Base-by-base conservation (phyloP, 2,888 invertebrate species). In the Nomada hirtipes region DNA sequence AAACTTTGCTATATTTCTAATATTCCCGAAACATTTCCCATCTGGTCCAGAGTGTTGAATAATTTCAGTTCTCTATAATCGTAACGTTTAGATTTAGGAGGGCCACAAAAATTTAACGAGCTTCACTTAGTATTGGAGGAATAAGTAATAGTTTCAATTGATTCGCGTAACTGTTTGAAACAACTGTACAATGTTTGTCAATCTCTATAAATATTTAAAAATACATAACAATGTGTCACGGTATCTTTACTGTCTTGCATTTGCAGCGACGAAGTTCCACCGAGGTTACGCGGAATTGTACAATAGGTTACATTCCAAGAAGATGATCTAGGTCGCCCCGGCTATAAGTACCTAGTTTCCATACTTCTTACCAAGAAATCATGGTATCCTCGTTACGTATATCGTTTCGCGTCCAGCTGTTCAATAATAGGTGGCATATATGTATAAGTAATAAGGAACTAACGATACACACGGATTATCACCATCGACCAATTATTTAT, bases 291-390 rank as follows among this genome's bases (percentile, higher is more conserved):
- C 20, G 47, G 23, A 79, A 15, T 36, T 36, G 15, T 79, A 69
- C 65, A 80, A 67, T 87, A 77, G 86, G 84, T 89, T 84, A 74
- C 77, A 74, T 91, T 90, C 90, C 83, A 76, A 83, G 90, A 89
- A 91, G 86, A 86, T 89, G 84, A 91, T 89, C 87, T 88, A 87
- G 89, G 88, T 87, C 86, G 86, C 82, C 69, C 81, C 52, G 63
- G 70, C 65, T 84, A 82, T 79, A 87, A 79, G 61, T 71, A 61
- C 67, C 73, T 60, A 64, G 65, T 76, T 83, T 69, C 71, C 83
- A 29, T 76, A 83, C 57, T 50, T 81, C 63, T 74, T 87, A 87
- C 85, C 72, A 18, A 67, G 80, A 88, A 88, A 88, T 84, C 79
- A 59, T 60, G 60, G 57, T 70, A 77, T 67, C 47, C 44, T 44